phyloP scores from a whole-genome alignment of 2,888 invertebrate species.

The Heliconius cydno region DNA sequence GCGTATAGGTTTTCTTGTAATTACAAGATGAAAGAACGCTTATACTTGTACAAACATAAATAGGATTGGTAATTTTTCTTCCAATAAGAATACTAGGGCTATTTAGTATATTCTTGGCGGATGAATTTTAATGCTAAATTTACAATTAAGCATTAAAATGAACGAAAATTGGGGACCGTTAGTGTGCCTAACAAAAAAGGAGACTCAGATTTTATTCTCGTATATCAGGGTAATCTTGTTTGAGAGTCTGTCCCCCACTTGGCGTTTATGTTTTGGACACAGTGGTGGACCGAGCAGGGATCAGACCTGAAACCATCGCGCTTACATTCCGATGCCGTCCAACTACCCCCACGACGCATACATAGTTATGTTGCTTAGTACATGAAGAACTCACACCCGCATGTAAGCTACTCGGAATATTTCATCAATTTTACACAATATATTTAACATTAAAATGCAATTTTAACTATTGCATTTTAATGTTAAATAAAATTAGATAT shows the following conservation, averaged over 20 bases:
- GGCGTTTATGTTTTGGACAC: background rate
- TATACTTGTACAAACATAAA: background rate
- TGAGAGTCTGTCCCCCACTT: too few species aligned
- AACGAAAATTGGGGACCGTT: too few species aligned
- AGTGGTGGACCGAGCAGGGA: background rate
- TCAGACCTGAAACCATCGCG: background rate
- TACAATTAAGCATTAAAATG: background rate
- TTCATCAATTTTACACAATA: background rate
- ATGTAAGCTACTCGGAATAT: background rate
- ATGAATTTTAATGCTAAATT: background rate
- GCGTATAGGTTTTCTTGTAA: constrained; percentile 16
- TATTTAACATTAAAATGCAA: background rate
- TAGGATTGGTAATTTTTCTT: background rate
- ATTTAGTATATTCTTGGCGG: background rate
- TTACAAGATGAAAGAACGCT: background rate
- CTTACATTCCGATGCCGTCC: background rate
- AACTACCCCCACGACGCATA: background rate
- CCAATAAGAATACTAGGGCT: too few species aligned
- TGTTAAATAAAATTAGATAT: background rate
- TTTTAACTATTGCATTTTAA: background rate
- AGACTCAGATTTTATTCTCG: too few species aligned
- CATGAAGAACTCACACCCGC: too few species aligned
- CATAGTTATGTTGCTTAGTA: background rate
- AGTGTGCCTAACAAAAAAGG: too few species aligned
- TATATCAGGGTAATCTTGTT: too few species aligned